These are phyloP conservation scores for Ischnura elegans DNA, from an alignment of 2,888 invertebrate genomes.

Conservation along the genomic window DNA sequence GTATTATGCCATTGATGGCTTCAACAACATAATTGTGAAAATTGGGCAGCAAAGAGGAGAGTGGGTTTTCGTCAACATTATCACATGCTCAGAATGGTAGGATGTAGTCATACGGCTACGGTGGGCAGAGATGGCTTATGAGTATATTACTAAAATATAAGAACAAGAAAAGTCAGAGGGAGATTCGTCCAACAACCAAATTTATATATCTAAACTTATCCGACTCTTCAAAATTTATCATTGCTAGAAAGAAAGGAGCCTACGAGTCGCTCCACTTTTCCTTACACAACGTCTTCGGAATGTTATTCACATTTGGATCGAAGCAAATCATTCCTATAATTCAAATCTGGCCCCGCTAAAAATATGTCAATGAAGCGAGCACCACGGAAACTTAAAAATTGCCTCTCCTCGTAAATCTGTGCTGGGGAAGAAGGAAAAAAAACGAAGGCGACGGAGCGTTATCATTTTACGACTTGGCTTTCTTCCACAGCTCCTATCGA, in stretches of 20 bases:
- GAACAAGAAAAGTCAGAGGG: neutral
- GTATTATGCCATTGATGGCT: no score
- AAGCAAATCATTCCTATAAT: neutral
- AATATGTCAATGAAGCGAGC: slow-evolving; percentile 56
- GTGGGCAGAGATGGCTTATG: no score
- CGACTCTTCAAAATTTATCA: no score
- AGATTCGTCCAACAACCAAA: neutral
- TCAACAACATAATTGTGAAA: no score
- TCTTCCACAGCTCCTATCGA: slow-evolving; percentile 54
- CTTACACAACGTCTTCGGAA: neutral
- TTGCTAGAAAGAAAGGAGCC: no score
- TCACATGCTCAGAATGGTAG: no score
- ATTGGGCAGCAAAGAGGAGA: no score
- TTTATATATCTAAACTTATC: neutral
- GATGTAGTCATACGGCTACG: no score
- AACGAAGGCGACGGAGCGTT: slow-evolving; percentile 44
- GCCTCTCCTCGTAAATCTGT: slow-evolving; percentile 56
- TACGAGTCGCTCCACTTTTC: neutral
- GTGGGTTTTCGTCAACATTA: no score
- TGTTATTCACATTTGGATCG: neutral
- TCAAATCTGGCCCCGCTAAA: slow-evolving; percentile 35
- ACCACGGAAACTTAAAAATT: slow-evolving; percentile 61
- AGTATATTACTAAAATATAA: neutral
- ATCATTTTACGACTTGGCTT: slow-evolving; percentile 61
- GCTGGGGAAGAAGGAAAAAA: slow-evolving; percentile 12